Evolutionary conservation across 2,888 invertebrate species (phyloP), one percentile per base, ranked within the genome.

Genomic region (Mythimna ferrago): DNA sequence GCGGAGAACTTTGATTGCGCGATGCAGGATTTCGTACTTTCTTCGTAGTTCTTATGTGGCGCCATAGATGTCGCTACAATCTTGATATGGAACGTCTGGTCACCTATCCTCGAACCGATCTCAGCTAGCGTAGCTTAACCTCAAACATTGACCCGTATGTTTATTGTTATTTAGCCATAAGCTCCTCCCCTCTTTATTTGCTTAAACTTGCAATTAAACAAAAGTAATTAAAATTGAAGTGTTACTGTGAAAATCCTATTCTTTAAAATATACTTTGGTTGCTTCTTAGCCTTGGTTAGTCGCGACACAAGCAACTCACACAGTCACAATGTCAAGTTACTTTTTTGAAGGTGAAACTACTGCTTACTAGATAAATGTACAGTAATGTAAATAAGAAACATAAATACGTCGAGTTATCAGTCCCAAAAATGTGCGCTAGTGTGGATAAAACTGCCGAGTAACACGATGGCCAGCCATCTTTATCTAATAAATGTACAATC

Each of bases 281-380:
- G n/a, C 7, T 21, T n/a, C 21, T 57, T 11, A 73, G 21, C 57
- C 58, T 73, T 60, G 53, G 41, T 72, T 66, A 53, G 32, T 54
- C 16, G n/a, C 60, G 35, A 54, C 14, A 21, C 14, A 14, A n/a
- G 21, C 6, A 5, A 57, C n/a, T 72, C 64, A 73, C 67, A 32
- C 21, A 54, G 60, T 38, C 54, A 73, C 67, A 32, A 32, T 61
- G 60, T 32, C 53, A 73, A 73, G 73, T 26, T 60, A n/a, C 0
- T 44, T 53, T 73, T 66, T 35, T 48, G 16, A 44, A 44, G 26
- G 26, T 16, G 9, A 32, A 48, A 16, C 56, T 48, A 48, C 57
- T 63, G 56, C 6, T 16, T 19, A 44, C 32, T 66, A 44, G 51
- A 58, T 58, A 73, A 58, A 21, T 41, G 56, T 58, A 56, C 41